Percentiles rank a stretch among this genome's conserved stretches.
These are phyloP conservation scores for Cheilosia vernalis DNA, from an alignment of 2,888 invertebrate species.

Conservation along the genomic window DNA sequence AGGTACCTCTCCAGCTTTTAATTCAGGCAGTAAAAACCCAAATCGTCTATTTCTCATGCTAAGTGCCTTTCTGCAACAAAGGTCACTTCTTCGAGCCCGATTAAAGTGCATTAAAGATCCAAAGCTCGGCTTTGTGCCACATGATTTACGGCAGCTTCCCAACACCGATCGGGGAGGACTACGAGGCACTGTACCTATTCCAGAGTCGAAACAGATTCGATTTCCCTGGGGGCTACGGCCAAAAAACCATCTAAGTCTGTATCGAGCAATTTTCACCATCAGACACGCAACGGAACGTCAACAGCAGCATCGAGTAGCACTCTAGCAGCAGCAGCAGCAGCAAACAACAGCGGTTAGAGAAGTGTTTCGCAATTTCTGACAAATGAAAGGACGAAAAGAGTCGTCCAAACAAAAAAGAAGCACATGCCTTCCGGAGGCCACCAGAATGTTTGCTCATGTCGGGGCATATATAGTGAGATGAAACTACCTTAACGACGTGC, in stretches of 20 bases:
- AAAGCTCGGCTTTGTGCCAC: constrained; percentile 35
- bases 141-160: constrained; percentile 45
- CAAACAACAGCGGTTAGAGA: constrained; percentile 14
- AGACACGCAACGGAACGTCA: constrained; percentile 64
- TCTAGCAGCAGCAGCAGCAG: background rate
- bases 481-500: constrained; percentile 52
- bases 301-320: constrained; percentile 26
- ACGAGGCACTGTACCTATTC: background rate
- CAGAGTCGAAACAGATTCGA: constrained; percentile 40
- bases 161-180: constrained; percentile 7
- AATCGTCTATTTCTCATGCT: background rate
- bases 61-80: background rate
- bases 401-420: constrained; percentile 7
- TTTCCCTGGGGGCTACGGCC: constrained; percentile 42
- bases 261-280: constrained; percentile 47
- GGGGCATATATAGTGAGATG: constrained; percentile 4
- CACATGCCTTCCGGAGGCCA: constrained; percentile 43
- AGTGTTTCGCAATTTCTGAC: constrained; percentile 52
- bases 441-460: constrained; percentile 18
- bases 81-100: background rate
- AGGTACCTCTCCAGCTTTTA: no score
- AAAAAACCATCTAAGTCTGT: constrained; percentile 23
- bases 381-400: constrained; percentile 51
- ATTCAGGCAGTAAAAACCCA: no score
- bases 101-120: constrained; percentile 54